phyloP scores from a whole-genome alignment of 92 coral and sea anemone species.

The Paragorgia papillata region DNA sequence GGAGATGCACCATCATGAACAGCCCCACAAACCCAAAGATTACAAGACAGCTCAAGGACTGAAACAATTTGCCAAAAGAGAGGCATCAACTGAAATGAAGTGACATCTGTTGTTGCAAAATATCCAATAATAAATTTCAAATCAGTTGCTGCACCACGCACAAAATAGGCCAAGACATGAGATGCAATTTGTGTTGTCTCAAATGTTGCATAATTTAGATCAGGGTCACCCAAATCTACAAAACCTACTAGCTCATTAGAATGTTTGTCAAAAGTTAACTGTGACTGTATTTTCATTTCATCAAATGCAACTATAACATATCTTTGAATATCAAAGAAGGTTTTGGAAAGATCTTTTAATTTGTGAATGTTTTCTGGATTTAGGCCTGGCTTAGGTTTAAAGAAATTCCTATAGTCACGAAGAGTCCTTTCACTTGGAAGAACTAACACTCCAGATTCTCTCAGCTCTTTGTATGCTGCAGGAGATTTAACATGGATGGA shows the following conservation, averaged over 20 bases:
- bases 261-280: conserved; percentile 59
- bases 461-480: conserved; percentile 66
- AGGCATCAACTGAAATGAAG: too few species aligned
- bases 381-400: conserved; percentile 55
- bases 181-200: conserved; percentile 35
- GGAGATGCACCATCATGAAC: conserved; percentile 42
- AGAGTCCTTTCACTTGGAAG: too few species aligned
- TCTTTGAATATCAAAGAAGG: conserved; percentile 67
- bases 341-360: conserved; percentile 54
- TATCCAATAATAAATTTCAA: conserved; percentile 58
- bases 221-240: conserved; percentile 68
- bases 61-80: conserved; percentile 62
- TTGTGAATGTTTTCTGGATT: conserved; percentile 60
- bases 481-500: conserved; percentile 67
- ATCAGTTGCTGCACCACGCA: conserved; percentile 57
- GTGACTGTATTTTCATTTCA: conserved; percentile 62
- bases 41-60: conserved; percentile 49
- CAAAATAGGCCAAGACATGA: conserved; percentile 33
- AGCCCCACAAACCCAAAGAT: conserved; percentile 59
- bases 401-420: too few species aligned
- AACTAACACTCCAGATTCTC: too few species aligned
- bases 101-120: conserved; percentile 58
- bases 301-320: conserved; percentile 64
- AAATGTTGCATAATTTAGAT: conserved; percentile 54
- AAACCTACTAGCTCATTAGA: conserved; percentile 69